phyloP scores from a whole-genome alignment of 2,888 invertebrate genomes.

The Drosophila diplacantha region DNA sequence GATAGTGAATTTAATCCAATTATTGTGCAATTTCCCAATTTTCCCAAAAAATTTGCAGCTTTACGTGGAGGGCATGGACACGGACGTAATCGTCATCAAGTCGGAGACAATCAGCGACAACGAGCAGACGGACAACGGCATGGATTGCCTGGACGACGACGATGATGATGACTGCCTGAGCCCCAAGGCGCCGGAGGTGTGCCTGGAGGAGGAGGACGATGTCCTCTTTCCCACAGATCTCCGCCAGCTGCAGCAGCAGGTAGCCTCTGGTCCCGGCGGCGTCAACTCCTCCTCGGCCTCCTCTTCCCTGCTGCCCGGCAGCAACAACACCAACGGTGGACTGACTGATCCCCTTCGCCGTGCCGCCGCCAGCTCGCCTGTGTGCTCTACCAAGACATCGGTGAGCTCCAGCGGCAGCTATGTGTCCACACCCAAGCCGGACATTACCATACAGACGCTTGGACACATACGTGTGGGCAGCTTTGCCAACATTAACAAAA shows the following conservation, averaged over 20 bases:
- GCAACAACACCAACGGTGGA: constrained; percentile 10
- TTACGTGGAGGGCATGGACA: constrained; percentile 72
- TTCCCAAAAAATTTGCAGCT: constrained; percentile 41
- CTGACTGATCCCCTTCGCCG: constrained; percentile 40
- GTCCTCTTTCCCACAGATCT: constrained; percentile 73
- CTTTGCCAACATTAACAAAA: constrained; percentile 70
- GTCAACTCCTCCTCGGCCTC: constrained; percentile 11
- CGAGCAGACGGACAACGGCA: constrained; percentile 75
- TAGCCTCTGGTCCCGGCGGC: constrained; percentile 8
- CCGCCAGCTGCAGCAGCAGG: constrained; percentile 62
- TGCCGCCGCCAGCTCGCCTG: constrained; percentile 56
- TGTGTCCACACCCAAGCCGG: constrained; percentile 58
- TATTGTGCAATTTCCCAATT: background rate
- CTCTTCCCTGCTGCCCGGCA: constrained; percentile 19
- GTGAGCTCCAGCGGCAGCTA: constrained; percentile 59
- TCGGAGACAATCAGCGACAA: constrained; percentile 77
- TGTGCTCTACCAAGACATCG: constrained; percentile 59
- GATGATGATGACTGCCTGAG: constrained; percentile 77
- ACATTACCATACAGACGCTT: constrained; percentile 67
- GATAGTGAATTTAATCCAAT: background rate
- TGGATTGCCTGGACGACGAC: constrained; percentile 68
- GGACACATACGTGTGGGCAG: constrained; percentile 74
- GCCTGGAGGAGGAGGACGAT: constrained; percentile 76
- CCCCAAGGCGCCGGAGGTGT: constrained; percentile 76
- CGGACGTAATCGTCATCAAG: constrained; percentile 76